Evolutionary conservation across 2,113 vertebrate genomes (phyloP).

Genomic region (Laterallus jamaicensis): DNA sequence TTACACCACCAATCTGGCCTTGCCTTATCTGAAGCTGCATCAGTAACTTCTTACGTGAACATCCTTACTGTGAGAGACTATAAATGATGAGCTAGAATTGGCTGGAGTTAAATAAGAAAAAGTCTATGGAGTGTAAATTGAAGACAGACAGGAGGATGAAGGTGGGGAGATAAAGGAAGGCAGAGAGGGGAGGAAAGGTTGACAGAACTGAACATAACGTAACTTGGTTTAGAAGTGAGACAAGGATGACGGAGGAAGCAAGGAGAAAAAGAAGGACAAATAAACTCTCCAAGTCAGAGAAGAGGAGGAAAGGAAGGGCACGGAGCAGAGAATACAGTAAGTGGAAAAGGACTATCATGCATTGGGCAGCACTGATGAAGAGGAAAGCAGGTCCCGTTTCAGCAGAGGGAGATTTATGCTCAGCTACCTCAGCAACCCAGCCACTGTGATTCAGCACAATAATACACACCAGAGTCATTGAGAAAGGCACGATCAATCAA

Average conservation of each 20-base stretch:
- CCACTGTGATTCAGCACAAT: neutral
- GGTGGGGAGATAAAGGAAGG: neutral
- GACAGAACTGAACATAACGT: neutral
- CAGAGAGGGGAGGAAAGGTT: too few species aligned
- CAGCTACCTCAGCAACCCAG: too few species aligned
- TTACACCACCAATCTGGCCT: neutral
- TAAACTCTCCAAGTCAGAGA: too few species aligned
- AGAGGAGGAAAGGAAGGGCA: too few species aligned
- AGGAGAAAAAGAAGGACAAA: neutral
- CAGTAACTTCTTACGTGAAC: neutral
- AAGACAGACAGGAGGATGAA: neutral
- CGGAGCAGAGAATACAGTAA: too few species aligned
- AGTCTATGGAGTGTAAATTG: neutral
- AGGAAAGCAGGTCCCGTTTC: too few species aligned
- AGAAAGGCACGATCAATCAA: too few species aligned
- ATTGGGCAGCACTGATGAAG: too few species aligned
- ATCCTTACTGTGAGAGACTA: neutral
- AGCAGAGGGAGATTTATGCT: too few species aligned
- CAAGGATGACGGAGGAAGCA: neutral
- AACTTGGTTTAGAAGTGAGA: neutral
- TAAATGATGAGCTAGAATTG: neutral
- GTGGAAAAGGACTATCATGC: too few species aligned
- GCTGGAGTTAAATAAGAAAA: neutral
- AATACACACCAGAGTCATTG: neutral
- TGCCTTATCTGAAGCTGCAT: neutral